These are phyloP conservation scores for Ciconia boyciana DNA, from an alignment of 2,113 vertebrate species.

Conservation along the genomic window DNA sequence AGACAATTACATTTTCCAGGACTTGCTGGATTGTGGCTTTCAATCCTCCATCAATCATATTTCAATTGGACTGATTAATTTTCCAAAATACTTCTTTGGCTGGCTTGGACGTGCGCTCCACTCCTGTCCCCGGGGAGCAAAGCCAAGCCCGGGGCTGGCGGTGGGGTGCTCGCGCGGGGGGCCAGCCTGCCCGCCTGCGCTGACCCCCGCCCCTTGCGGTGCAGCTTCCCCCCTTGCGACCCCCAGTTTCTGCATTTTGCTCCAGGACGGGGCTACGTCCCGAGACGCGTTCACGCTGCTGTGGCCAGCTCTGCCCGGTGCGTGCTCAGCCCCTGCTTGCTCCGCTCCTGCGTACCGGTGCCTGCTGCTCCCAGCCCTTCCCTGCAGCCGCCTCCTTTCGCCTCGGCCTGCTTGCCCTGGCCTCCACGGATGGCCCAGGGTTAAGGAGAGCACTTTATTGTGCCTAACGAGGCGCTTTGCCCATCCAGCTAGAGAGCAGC, in stretches of 20 bases:
- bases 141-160: neutral
- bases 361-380: neutral
- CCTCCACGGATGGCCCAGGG: neutral
- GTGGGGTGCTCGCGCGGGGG: rapidly evolving
- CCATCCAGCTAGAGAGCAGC: slow-evolving; percentile 8
- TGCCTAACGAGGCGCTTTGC: slow-evolving; percentile 9
- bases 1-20: slow-evolving; percentile 46
- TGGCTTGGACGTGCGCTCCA: rapidly evolving
- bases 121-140: neutral
- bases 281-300: rapidly evolving
- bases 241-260: too few relatives aligned
- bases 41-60: slow-evolving; percentile 36
- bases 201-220: too few relatives aligned
- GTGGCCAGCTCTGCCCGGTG: rapidly evolving
- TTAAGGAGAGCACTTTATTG: neutral
- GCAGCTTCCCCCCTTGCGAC: too few relatives aligned
- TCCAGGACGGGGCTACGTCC: rapidly evolving
- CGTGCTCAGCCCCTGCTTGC: neutral
- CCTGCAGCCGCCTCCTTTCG: neutral
- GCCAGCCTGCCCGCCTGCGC: too few relatives aligned
- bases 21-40: neutral
- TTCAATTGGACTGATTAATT: slow-evolving; percentile 42
- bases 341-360: rapidly evolving
- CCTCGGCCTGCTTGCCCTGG: neutral
- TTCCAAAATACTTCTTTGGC: neutral